Conservation (phyloP, 2,113 vertebrate genomes). For the Carassius auratus region DNA sequence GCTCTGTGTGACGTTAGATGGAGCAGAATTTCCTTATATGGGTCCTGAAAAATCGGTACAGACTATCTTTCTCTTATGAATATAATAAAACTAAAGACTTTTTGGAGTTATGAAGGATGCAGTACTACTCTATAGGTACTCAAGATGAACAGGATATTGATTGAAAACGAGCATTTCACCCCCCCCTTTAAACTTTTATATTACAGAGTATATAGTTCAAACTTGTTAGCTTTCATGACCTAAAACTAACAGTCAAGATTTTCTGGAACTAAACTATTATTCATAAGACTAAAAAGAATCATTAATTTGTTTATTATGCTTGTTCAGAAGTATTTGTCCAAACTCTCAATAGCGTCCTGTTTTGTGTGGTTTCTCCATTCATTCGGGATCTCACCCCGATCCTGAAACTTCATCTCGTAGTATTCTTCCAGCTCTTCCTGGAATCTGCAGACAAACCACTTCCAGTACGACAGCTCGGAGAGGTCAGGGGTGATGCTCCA, state of each 20-base stretch:
- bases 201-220: background rate
- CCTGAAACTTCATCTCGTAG: background rate
- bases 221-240: background rate
- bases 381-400: fast-evolving
- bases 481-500: background rate
- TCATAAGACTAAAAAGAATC: background rate
- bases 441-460: background rate
- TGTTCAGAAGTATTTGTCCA: background rate
- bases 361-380: background rate
- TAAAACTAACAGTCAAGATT: background rate
- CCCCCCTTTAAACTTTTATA: too few relatives aligned
- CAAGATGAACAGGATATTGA: too few relatives aligned
- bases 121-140: too few relatives aligned
- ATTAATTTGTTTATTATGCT: background rate
- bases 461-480: background rate
- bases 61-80: too few relatives aligned
- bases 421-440: background rate
- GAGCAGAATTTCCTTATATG: too few relatives aligned
- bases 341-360: background rate
- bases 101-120: too few relatives aligned
- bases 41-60: too few relatives aligned
- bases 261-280: background rate
- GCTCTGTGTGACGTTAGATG: too few relatives aligned
- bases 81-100: too few relatives aligned
- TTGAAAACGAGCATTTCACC: too few relatives aligned